These are phyloP conservation scores for Eupithecia inturbata DNA, from an alignment of 2,888 invertebrate genomes.

Conservation along the genomic window DNA sequence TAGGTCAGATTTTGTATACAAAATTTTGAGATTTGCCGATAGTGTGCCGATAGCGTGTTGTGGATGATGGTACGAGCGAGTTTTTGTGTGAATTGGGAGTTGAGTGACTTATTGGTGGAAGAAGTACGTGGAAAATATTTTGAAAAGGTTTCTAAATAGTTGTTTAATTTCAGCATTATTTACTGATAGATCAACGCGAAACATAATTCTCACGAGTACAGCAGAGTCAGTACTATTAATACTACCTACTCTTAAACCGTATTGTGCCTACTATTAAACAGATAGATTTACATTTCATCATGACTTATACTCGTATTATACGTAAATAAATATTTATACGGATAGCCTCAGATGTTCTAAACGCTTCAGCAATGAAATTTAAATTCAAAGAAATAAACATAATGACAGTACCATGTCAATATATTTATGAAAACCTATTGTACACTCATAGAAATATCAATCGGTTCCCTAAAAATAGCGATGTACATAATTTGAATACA, in stretches of 20 bases:
- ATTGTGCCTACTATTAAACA: background rate
- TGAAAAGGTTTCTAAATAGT: background rate
- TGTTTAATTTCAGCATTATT: background rate
- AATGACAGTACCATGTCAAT: no score
- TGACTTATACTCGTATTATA: no score
- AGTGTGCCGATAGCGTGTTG: constrained; percentile 28
- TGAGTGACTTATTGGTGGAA: background rate
- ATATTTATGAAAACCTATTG: no score
- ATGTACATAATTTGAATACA: no score
- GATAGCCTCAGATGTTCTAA: no score
- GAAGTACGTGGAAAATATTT: background rate
- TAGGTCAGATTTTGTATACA: constrained; percentile 43
- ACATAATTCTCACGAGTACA: background rate
- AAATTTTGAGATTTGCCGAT: constrained; percentile 33
- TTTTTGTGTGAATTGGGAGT: constrained; percentile 13
- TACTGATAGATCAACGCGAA: background rate
- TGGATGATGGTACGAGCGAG: constrained; percentile 18
- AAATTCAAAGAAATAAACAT: no score
- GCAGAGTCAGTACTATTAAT: background rate
- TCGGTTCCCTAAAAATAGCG: no score
- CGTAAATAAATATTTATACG: no score
- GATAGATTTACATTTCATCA: background rate
- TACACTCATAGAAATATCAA: no score
- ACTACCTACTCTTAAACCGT: background rate
- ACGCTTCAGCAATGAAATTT: no score